A percentile compares a stretch with the other conserved stretches of the same genome.
phyloP scores from a whole-genome alignment of 2,113 vertebrate genomes.

The Dromiciops gliroides region DNA sequence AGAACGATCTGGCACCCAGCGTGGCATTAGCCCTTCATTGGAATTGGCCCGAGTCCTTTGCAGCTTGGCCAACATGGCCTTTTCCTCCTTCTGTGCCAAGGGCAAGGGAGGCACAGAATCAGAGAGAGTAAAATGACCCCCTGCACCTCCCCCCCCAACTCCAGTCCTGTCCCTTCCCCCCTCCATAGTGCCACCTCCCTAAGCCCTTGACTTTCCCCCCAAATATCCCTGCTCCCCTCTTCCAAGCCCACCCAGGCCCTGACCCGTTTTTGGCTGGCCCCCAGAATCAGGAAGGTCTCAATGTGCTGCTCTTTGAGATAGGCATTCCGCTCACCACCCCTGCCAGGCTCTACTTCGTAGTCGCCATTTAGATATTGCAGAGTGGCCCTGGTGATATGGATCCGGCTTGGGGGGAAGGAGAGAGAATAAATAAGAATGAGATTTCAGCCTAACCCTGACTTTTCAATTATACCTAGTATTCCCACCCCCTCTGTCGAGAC shows the following conservation, averaged over 20 bases:
- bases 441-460: background rate
- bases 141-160: background rate
- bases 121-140: conserved; percentile 6
- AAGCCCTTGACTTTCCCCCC: background rate
- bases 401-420: conserved; percentile 84
- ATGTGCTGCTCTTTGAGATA: conserved; percentile 98
- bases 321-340: conserved; percentile 93
- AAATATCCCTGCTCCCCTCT: background rate
- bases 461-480: background rate
- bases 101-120: fast-evolving
- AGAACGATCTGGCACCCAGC: conserved; percentile 95
- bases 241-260: conserved; percentile 40
- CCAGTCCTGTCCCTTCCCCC: background rate
- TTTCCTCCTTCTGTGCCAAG: conserved; percentile 93
- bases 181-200: background rate
- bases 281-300: conserved; percentile 95
- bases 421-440: background rate
- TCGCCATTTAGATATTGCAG: conserved; percentile 97
- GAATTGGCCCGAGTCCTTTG: conserved; percentile 94
- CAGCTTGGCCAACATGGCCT: conserved; percentile 96
- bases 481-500: background rate
- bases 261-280: conserved; percentile 97
- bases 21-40: conserved; percentile 91
- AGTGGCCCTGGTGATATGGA: conserved; percentile 96
- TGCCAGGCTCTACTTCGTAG: conserved; percentile 96